These are phyloP conservation scores for Epinephelus coioides DNA, from an alignment of 2,797 vertebrate genomes.

Conservation along the genomic window DNA sequence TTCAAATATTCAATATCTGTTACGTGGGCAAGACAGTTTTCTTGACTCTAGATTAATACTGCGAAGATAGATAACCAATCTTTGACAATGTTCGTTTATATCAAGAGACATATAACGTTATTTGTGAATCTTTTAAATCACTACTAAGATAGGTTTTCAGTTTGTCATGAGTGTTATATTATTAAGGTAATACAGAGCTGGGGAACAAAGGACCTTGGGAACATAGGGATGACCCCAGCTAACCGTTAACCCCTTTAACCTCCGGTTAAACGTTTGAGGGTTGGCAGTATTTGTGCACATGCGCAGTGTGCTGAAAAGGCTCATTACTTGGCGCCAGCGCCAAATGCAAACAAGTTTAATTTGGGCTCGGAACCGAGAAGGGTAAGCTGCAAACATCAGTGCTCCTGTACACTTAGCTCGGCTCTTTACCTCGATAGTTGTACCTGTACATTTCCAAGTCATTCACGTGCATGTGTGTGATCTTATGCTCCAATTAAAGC, in stretches of 20 bases:
- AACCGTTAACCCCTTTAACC: background rate
- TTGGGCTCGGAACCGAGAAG: background rate
- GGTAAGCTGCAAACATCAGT: background rate
- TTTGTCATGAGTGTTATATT: too few species aligned
- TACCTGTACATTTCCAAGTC: accelerated
- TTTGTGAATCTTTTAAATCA: too few species aligned
- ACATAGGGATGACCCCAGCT: too few species aligned
- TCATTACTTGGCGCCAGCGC: slow-evolving; percentile 55
- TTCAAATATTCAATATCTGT: too few species aligned
- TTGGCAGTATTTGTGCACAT: slow-evolving; percentile 29
- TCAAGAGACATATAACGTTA: too few species aligned
- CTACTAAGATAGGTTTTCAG: too few species aligned
- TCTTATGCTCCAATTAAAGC: accelerated
- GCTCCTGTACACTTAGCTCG: background rate
- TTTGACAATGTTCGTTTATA: too few species aligned
- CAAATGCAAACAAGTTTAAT: slow-evolving; percentile 16
- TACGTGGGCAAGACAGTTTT: too few species aligned
- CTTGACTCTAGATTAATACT: too few species aligned
- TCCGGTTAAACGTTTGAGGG: background rate
- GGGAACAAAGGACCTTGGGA: too few species aligned
- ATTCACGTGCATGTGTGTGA: accelerated
- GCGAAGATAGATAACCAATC: too few species aligned
- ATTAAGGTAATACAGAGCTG: too few species aligned
- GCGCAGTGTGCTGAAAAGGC: slow-evolving; percentile 19
- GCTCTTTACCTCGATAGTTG: accelerated